These are phyloP conservation scores for Perccottus glenii DNA, from an alignment of 2,113 vertebrate genomes.

Conservation along the genomic window DNA sequence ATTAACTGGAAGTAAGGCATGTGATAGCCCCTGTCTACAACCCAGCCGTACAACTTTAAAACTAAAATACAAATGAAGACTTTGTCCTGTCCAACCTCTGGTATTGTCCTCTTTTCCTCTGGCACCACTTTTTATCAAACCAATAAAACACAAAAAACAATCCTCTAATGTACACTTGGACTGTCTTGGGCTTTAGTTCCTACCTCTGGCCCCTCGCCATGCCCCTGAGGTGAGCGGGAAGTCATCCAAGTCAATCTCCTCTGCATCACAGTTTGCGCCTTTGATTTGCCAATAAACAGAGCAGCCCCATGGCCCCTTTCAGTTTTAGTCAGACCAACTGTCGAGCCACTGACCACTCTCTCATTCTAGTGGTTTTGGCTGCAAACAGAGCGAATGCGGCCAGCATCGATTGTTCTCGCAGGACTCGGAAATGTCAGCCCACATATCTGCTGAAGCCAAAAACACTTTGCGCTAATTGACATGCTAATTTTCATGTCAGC, in stretches of 20 bases:
- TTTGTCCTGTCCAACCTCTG: neutral
- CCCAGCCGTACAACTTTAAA: neutral
- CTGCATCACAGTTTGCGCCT: neutral
- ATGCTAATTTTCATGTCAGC: slow-evolving; percentile 29
- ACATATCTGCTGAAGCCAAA: slow-evolving; percentile 17
- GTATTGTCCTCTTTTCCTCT: slow-evolving; percentile 12
- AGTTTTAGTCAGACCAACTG: slow-evolving; percentile 2
- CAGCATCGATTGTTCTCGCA: slow-evolving; percentile 16
- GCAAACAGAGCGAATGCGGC: neutral
- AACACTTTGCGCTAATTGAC: slow-evolving; percentile 32
- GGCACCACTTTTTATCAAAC: slow-evolving; percentile 1
- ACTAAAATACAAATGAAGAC: neutral
- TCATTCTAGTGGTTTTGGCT: slow-evolving; percentile 8
- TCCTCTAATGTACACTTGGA: slow-evolving; percentile 11
- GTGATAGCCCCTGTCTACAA: no score
- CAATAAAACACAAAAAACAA: neutral
- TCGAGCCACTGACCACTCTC: neutral
- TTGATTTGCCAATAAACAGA: slow-evolving; percentile 20
- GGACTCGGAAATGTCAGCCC: slow-evolving; percentile 20
- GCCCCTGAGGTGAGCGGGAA: neutral
- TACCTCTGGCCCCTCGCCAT: neutral
- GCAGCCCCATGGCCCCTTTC: neutral
- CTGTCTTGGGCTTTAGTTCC: neutral
- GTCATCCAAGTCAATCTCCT: slow-evolving; percentile 14
- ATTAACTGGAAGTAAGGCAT: no score